phyloP scores from a whole-genome alignment of 2,113 vertebrate genomes.

The Struthio camelus region DNA sequence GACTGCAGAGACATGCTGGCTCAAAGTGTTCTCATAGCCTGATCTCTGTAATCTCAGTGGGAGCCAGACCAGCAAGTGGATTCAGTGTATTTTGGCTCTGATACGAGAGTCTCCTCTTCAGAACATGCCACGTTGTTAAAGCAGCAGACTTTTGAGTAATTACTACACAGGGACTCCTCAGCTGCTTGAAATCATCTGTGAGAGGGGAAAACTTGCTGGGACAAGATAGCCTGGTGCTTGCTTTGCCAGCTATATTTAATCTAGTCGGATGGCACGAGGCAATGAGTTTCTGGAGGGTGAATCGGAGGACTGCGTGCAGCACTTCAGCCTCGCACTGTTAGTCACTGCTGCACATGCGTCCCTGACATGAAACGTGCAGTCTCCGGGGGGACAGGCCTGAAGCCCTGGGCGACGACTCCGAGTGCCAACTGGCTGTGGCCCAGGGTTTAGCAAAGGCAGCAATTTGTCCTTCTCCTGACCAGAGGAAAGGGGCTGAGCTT shows the following conservation, averaged over 20 bases:
- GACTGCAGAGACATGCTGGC: conserved; percentile 68
- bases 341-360: background rate
- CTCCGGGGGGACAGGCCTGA: conserved; percentile 5
- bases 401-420: background rate
- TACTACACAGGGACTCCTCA: background rate
- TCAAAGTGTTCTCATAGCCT: conserved; percentile 65
- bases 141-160: conserved; percentile 25
- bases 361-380: background rate
- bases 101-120: conserved; percentile 29
- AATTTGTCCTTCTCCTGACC: conserved; percentile 33
- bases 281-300: background rate
- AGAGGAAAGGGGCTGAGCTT: conserved; percentile 1
- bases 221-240: background rate
- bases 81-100: conserved; percentile 64
- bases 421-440: conserved; percentile 36
- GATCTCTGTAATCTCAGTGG: conserved; percentile 66
- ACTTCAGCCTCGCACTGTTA: background rate
- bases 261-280: background rate
- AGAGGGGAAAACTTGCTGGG: background rate
- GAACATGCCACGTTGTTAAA: conserved; percentile 62
- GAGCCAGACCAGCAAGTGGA: conserved; percentile 71
- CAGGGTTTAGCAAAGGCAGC: conserved; percentile 19
- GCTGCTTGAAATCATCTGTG: background rate
- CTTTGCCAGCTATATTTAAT: background rate
- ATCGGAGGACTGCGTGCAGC: background rate